Conservation (phyloP, 2,797 vertebrate species). For the Sphenopsis melanotis region DNA sequence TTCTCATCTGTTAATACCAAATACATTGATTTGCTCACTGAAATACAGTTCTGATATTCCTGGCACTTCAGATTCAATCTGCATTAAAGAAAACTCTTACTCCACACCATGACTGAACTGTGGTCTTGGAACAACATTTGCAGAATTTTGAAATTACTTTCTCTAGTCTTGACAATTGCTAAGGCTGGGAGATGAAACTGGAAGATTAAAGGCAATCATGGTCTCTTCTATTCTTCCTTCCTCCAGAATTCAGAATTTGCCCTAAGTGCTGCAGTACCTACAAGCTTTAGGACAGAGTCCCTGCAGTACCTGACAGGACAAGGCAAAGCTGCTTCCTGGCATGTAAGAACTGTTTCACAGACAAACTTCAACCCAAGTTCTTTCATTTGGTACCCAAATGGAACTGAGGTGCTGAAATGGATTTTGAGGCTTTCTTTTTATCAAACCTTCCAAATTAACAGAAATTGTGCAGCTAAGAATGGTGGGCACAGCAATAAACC, state of each 20-base stretch:
- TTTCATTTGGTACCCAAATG: neutral
- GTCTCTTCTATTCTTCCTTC: neutral
- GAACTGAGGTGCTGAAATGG: neutral
- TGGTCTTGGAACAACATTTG: neutral
- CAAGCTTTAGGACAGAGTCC: neutral
- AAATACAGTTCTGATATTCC: neutral
- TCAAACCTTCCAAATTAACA: neutral
- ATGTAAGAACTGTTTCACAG: neutral
- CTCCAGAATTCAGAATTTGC: neutral
- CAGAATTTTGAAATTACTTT: neutral
- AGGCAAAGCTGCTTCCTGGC: neutral
- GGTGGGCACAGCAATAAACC: neutral
- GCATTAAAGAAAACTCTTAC: neutral
- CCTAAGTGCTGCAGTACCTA: neutral
- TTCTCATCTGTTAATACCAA: neutral
- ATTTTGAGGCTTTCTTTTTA: neutral
- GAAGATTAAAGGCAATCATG: neutral
- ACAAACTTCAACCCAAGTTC: neutral
- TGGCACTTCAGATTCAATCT: neutral
- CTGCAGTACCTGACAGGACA: neutral
- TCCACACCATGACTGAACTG: neutral
- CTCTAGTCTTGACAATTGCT: neutral
- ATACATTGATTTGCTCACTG: neutral
- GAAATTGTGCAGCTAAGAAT: neutral
- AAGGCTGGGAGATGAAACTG: neutral